Conservation (phyloP, 2,797 vertebrate genomes). For the Pseudomugil tenellus region DNA sequence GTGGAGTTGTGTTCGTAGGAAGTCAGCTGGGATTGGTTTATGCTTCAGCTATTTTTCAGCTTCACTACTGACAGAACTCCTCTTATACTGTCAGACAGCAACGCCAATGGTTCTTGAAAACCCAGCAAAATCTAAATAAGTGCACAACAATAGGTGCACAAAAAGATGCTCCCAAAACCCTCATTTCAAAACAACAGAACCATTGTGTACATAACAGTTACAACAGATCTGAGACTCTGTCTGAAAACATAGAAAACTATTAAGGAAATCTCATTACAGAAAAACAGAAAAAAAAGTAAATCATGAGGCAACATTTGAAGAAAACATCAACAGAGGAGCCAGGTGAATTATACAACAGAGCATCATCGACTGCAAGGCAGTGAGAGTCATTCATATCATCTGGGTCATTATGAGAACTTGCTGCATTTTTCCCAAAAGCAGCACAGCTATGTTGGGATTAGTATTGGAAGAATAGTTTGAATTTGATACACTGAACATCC, state of each 20-base stretch:
- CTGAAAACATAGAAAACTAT: neutral
- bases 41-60: slow-evolving; percentile 53
- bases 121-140: neutral
- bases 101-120: neutral
- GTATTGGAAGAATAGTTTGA: neutral
- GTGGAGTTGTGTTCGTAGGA: slow-evolving; percentile 49
- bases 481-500: neutral
- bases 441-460: neutral
- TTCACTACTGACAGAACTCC: slow-evolving; percentile 26
- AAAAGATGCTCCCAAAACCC: neutral
- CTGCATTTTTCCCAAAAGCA: neutral
- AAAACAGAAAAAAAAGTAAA: neutral
- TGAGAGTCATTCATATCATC: neutral
- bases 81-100: neutral
- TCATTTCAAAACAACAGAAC: no score
- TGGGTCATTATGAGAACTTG: neutral
- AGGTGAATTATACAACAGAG: neutral
- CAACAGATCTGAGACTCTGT: neutral
- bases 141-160: neutral
- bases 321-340: neutral
- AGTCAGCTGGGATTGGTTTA: slow-evolving; percentile 43
- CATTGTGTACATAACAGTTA: no score
- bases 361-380: neutral
- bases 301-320: neutral
- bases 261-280: neutral